Base-by-base conservation (phyloP, 2,797 vertebrate genomes). In the Megaceryle alcyon region DNA sequence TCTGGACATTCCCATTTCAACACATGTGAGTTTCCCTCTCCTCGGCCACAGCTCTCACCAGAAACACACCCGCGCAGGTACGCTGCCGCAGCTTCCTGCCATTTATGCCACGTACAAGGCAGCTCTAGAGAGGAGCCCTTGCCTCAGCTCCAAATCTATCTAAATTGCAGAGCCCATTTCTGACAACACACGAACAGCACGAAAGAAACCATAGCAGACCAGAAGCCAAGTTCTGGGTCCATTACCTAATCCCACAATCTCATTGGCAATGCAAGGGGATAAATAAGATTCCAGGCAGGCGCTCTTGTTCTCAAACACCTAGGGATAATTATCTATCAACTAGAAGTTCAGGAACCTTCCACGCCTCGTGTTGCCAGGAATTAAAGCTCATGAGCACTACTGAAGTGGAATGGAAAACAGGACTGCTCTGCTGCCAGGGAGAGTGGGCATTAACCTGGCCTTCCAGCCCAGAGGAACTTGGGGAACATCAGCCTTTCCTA, bases 61-160 rank as follows among this genome's bases (percentile, higher is more conserved):
- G 81, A 18, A 60, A 8, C 61, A 2, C 15, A 0, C 6, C 54
- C 44, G 10, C 9, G 49, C 44, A 4, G 21, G 19, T 14, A 6
- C 28, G 0, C 1, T 2, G 25, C 69, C n/a, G 15, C 10, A 6
- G 12, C 6, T 71, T 71, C 33, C 41, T 57, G 82, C 54, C 1
- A 0, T 10, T 54, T 1, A 0, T 10, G 14, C 83, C 23, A 1
- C 5, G 1, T 1, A 6, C 21, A 21, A 3, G 29, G 8, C 25
- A 13, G 18, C 8, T 18, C 4, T 3, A 2, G 19, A 29, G 39
- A 49, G 71, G 68, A 49, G 19, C 1, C 1, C 44, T 44, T 19
- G 37, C 6, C 23, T 10, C 7, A 2, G 4, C 8, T 17, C 57
- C 5, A 6, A 19, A 0, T 0, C 3, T 6, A 2, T 16, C n/a